Conservation (phyloP, 2,113 vertebrate species). For the Engystomops pustulosus region DNA sequence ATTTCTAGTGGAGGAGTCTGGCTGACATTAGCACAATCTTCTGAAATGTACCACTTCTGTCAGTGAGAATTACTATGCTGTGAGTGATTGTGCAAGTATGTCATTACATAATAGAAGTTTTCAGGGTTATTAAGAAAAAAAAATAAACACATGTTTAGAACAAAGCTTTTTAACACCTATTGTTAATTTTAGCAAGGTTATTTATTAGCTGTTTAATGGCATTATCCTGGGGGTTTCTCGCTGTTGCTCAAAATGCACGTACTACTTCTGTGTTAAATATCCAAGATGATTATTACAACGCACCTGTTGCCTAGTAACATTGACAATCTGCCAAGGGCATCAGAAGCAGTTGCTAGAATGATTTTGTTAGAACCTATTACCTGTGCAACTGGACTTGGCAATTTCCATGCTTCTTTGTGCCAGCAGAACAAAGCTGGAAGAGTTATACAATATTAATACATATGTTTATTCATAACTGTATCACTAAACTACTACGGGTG, state of each 20-base stretch:
- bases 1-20: slow-evolving; percentile 9
- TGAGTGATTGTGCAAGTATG: background rate
- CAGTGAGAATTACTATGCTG: slow-evolving; percentile 10
- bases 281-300: background rate
- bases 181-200: slow-evolving; percentile 18
- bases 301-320: slow-evolving; percentile 33
- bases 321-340: slow-evolving; percentile 28
- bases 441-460: background rate
- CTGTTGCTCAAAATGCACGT: slow-evolving; percentile 1
- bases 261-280: slow-evolving; percentile 17
- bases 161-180: slow-evolving; percentile 16
- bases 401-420: background rate
- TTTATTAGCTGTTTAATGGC: slow-evolving; percentile 3
- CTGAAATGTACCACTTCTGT: background rate
- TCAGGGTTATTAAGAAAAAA: background rate
- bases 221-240: background rate
- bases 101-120: slow-evolving; percentile 15
- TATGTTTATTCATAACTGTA: background rate
- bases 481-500: no score
- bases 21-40: background rate
- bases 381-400: background rate
- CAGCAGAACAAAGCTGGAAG: background rate
- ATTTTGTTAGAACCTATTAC: slow-evolving; percentile 8
- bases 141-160: background rate
- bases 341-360: background rate